Evolutionary conservation across 1,140 invertebrate genomes (phyloP).

Genomic region (Ylistrum balloti): DNA sequence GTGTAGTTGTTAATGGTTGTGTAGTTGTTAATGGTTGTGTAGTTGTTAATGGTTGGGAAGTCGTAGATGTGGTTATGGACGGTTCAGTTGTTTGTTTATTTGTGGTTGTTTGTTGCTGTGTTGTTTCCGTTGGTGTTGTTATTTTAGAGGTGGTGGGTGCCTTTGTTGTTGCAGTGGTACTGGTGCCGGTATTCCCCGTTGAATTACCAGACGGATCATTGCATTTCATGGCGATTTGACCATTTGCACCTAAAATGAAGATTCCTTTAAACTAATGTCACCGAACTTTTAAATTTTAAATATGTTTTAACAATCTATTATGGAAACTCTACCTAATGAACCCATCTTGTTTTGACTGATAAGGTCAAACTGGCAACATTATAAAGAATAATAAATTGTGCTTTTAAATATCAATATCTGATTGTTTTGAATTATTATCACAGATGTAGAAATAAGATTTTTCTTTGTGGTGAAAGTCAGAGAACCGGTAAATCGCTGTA

Average conservation of each 20-base stretch:
- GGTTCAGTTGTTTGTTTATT: neutral
- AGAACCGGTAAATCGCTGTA: too few relatives aligned
- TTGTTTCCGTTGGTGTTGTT: neutral
- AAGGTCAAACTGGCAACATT: too few relatives aligned
- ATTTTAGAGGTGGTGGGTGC: neutral
- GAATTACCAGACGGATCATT: neutral
- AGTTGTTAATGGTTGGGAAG: neutral
- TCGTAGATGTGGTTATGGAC: neutral
- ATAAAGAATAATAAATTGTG: too few relatives aligned
- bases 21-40: neutral
- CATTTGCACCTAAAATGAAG: neutral
- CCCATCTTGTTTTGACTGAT: too few relatives aligned
- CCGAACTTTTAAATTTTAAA: too few relatives aligned
- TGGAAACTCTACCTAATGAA: too few relatives aligned
- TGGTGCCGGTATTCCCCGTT: neutral
- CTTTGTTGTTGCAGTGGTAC: neutral
- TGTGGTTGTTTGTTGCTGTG: neutral
- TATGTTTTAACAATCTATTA: too few relatives aligned
- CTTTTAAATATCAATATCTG: too few relatives aligned
- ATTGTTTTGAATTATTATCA: too few relatives aligned
- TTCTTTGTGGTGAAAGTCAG: too few relatives aligned
- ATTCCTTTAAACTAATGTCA: too few relatives aligned
- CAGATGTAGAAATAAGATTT: too few relatives aligned
- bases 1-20: neutral
- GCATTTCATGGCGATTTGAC: neutral